These are phyloP conservation scores for Leptinotarsa juncta DNA, from an alignment of 2,888 invertebrate species.

Conservation along the genomic window DNA sequence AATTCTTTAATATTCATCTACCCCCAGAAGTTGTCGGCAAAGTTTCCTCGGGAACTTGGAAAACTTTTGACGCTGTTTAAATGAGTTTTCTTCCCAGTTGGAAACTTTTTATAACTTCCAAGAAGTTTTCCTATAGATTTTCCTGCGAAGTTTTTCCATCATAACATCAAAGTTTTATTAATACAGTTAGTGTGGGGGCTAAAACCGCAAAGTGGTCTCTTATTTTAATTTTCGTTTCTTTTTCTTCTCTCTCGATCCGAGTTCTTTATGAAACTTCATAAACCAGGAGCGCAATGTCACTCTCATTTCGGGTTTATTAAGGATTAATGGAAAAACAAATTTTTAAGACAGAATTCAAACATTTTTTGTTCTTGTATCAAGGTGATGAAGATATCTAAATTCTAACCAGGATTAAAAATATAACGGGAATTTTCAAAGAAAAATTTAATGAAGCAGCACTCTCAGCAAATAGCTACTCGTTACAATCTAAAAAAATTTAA, in stretches of 20 bases:
- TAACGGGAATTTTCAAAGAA: too few relatives aligned
- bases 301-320: neutral
- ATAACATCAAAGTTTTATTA: conserved; percentile 48
- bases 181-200: conserved; percentile 37
- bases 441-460: too few relatives aligned
- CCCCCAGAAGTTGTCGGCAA: conserved; percentile 39
- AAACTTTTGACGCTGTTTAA: conserved; percentile 49
- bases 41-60: conserved; percentile 29
- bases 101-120: conserved; percentile 47
- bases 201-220: conserved; percentile 21
- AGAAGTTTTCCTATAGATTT: conserved; percentile 48
- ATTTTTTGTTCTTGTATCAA: neutral
- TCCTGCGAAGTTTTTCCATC: conserved; percentile 45
- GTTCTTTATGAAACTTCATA: conserved; percentile 4
- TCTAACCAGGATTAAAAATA: too few relatives aligned
- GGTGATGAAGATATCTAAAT: too few relatives aligned
- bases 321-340: neutral
- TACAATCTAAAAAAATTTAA: too few relatives aligned
- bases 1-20: conserved; percentile 47
- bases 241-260: neutral
- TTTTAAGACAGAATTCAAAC: neutral
- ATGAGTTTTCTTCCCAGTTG: conserved; percentile 49
- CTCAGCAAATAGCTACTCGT: too few relatives aligned
- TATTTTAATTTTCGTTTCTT: conserved; percentile 11
- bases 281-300: neutral